These are phyloP conservation scores for Caprella mutica DNA, from an alignment of 2,888 invertebrate species.

Conservation along the genomic window DNA sequence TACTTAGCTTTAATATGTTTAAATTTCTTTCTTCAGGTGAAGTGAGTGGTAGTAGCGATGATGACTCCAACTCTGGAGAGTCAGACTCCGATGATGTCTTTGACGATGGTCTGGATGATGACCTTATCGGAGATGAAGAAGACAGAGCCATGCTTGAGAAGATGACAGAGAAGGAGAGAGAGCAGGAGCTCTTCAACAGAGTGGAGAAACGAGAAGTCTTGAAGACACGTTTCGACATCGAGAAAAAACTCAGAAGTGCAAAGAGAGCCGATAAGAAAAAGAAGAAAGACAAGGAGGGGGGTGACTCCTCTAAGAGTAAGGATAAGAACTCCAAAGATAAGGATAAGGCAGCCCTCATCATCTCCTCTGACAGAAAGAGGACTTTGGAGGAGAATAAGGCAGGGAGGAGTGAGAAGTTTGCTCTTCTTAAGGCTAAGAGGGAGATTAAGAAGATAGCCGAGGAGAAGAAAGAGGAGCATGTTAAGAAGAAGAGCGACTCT, in stretches of 20 bases:
- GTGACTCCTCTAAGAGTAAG: constrained; percentile 37
- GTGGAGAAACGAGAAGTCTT: constrained; percentile 88
- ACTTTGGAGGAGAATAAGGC: constrained; percentile 77
- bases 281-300: constrained; percentile 46
- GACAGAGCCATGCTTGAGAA: constrained; percentile 78
- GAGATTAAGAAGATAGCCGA: constrained; percentile 58
- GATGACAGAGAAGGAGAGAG: constrained; percentile 92
- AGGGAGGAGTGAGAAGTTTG: constrained; percentile 68
- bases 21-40: constrained; percentile 17
- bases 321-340: background rate
- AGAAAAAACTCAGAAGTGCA: constrained; percentile 76
- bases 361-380: constrained; percentile 58
- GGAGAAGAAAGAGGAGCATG: constrained; percentile 42
- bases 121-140: constrained; percentile 92
- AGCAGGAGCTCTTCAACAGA: constrained; percentile 92
- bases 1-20: background rate
- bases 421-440: constrained; percentile 81
- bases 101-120: constrained; percentile 92
- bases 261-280: constrained; percentile 55
- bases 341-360: background rate
- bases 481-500: constrained; percentile 4
- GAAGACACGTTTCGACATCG: constrained; percentile 90
- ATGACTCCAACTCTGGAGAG: constrained; percentile 32
- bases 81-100: constrained; percentile 51
- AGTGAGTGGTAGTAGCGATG: constrained; percentile 33